Evolutionary conservation across 1,140 invertebrate genomes (phyloP).

Genomic region (Leguminivora glycinivorella): DNA sequence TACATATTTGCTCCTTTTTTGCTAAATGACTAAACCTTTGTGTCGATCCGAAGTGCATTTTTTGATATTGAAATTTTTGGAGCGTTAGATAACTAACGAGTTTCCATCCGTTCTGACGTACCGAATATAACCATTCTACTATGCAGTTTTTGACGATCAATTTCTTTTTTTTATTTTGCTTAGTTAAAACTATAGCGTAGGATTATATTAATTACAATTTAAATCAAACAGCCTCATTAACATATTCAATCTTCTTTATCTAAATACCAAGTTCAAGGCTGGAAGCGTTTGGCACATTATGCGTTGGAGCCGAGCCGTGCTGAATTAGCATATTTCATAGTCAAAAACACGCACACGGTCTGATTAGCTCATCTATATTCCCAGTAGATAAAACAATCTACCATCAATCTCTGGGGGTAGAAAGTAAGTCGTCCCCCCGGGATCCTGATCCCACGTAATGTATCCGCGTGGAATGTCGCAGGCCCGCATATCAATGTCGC

Average conservation of each 20-base stretch:
- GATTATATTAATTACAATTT: neutral
- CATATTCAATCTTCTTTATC: conserved; percentile 14
- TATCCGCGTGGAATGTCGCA: conserved; percentile 27
- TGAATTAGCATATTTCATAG: conserved; percentile 25
- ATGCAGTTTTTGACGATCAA: neutral
- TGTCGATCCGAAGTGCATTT: neutral
- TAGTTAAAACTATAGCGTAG: neutral
- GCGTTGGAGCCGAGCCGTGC: neutral
- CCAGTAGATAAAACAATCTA: conserved; percentile 27
- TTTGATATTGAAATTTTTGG: conserved; percentile 1
- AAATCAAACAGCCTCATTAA: neutral
- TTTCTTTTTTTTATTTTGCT: neutral
- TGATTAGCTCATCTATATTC: conserved; percentile 29
- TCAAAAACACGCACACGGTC: conserved; percentile 22
- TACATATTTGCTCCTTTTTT: neutral
- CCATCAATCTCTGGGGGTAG: conserved; percentile 43
- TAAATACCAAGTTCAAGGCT: conserved; percentile 24
- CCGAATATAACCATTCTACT: neutral
- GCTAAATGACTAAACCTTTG: neutral
- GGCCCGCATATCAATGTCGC: conserved; percentile 25
- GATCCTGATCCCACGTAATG: conserved; percentile 29
- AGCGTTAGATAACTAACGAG: neutral
- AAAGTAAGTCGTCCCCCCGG: conserved; percentile 38
- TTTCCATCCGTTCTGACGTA: neutral
- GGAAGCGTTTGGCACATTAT: conserved; percentile 15